Evolutionary conservation across 2,113 vertebrate species (phyloP), one percentile per base, ranked within the genome.

Genomic region (Elanoides forficatus): DNA sequence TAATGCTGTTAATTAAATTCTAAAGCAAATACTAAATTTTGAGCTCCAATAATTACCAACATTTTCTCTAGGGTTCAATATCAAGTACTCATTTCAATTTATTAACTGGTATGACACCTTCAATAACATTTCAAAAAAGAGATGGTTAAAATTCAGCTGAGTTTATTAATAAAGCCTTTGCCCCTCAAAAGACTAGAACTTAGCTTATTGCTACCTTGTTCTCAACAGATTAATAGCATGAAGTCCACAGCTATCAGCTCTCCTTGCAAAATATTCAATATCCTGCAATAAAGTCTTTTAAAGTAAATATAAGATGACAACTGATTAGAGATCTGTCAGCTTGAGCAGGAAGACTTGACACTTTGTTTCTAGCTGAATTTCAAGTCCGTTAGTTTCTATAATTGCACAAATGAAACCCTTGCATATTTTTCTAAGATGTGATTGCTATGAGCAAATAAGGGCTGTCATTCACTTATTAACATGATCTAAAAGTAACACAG

Each of bases 321-420:
- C 59, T 97, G 93, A 89, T 97, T 96, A 97, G 86, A 94, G 80
- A 87, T 90, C 45, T 97, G 95, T 92, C 92, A 95, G 45, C n/a
- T 91, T 93, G 87, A 97, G 94, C 68, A 81, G 50, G 52, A 97
- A 79, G 73, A 79, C 26, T 93, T 75, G 84, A 95, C 79, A 84
- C 88, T 80, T 94, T 91, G 34, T 95, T 95, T 96, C 91, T 42
- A 96, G 80, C 47, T 58, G 71, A 95, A 95, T 59, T 95, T 96
- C 59, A 81, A 79, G 58, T 96, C 50, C 2, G 30, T 95, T 95
- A 81, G n/a, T 93, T 97, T 97, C 43, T 9, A 72, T 96, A 97
- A 97, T 73, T 90, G 50, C 84, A 85, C n/a, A 97, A 94, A 96
- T 94, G 86, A 97, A 98, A 74, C 17, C 40, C 55, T 92, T 93